Evolutionary conservation across 2,797 vertebrate genomes (phyloP).

Genomic region (Sebastes baramenuke): DNA sequence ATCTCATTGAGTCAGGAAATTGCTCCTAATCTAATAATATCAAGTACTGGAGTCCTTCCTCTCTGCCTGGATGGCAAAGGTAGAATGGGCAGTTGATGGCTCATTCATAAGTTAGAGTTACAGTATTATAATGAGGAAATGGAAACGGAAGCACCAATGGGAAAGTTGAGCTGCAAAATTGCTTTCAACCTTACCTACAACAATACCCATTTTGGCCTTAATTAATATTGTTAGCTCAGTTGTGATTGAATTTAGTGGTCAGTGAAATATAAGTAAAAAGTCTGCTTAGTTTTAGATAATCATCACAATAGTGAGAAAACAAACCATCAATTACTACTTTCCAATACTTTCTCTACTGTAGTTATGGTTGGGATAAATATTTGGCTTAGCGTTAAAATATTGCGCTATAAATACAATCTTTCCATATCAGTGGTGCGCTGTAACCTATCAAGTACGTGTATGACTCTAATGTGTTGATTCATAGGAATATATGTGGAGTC

Average conservation of each 20-base stretch:
- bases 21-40: constrained; percentile 73
- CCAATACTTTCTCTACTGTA: not conserved
- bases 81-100: constrained; percentile 32
- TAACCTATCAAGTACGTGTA: not conserved
- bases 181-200: not conserved
- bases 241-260: not conserved
- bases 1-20: constrained; percentile 82
- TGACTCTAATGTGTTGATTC: not conserved
- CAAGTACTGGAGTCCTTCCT: constrained; percentile 72
- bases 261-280: not conserved
- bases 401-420: not conserved
- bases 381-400: not conserved
- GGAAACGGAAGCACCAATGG: constrained; percentile 13
- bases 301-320: not conserved
- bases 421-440: not conserved
- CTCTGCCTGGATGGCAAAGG: constrained; percentile 54
- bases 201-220: not conserved
- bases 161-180: not conserved
- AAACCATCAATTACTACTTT: not conserved
- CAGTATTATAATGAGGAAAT: constrained; percentile 13
- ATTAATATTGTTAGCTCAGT: not conserved
- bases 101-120: constrained; percentile 58
- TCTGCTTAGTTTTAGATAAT: not conserved
- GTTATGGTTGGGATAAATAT: not conserved
- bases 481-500: not conserved